Percentiles rank a stretch among this genome's conserved stretches.
phyloP scores from a whole-genome alignment of 2,113 vertebrate genomes.

The Channa argus region DNA sequence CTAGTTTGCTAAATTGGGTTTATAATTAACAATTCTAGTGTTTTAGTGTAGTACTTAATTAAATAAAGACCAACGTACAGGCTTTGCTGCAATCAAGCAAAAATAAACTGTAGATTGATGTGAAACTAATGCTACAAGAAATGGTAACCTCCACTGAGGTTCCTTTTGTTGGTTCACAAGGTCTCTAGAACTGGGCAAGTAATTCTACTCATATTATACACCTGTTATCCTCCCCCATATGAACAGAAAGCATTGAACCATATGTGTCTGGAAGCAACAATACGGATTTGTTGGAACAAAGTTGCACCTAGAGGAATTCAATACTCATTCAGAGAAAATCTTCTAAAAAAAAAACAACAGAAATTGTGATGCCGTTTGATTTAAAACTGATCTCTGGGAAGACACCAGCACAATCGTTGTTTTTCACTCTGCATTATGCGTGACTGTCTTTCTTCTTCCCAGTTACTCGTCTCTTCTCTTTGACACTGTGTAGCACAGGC shows the following conservation, averaged over 20 bases:
- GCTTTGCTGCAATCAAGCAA: too few species aligned
- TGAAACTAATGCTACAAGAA: too few species aligned
- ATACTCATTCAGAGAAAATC: constrained; percentile 3
- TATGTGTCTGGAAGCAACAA: neutral
- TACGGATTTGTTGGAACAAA: neutral
- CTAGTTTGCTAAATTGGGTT: too few species aligned
- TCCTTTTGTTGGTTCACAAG: neutral
- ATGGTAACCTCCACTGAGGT: too few species aligned
- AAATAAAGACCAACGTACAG: too few species aligned
- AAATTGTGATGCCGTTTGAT: constrained; percentile 13
- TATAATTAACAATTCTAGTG: too few species aligned
- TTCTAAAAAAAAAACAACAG: neutral
- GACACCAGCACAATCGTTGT: constrained; percentile 1
- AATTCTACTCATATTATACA: too few species aligned
- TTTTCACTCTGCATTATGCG: neutral
- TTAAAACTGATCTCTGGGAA: constrained; percentile 12
- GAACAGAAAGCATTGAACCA: neutral
- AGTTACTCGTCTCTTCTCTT: constrained; percentile 1
- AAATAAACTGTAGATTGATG: too few species aligned
- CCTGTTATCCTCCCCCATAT: neutral
- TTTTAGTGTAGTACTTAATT: too few species aligned
- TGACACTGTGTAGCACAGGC: constrained; percentile 15
- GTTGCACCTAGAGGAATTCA: constrained; percentile 14
- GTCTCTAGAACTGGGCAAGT: neutral
- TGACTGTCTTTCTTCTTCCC: neutral